Evolutionary conservation across 2,797 vertebrate species (phyloP).

Genomic region (Mergus octosetaceus): DNA sequence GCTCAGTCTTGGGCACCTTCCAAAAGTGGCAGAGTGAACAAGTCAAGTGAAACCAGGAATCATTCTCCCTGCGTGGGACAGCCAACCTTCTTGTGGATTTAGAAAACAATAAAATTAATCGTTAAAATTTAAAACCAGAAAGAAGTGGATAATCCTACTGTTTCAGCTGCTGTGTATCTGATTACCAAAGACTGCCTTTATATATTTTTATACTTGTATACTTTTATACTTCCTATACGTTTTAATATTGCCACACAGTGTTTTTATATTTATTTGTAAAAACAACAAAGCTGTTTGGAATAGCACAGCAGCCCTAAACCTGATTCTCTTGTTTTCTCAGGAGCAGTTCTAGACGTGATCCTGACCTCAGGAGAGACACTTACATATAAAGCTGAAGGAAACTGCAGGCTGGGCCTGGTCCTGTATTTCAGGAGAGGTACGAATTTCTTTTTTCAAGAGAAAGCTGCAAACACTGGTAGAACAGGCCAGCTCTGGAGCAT

Average conservation of each 20-base stretch:
- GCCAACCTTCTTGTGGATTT: neutral
- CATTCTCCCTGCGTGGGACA: neutral
- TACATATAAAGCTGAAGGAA: neutral
- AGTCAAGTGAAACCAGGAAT: neutral
- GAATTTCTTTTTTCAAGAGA: neutral
- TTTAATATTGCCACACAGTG: neutral
- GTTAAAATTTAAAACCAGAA: constrained; percentile 4
- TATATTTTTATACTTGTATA: neutral
- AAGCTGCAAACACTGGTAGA: neutral
- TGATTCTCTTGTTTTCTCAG: neutral
- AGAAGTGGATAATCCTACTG: neutral
- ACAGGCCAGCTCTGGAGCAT: neutral
- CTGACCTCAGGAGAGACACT: neutral
- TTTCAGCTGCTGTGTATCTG: neutral
- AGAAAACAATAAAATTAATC: constrained; percentile 9
- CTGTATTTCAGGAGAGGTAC: neutral
- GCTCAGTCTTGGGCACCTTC: neutral
- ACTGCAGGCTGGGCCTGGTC: neutral
- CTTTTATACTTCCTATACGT: neutral
- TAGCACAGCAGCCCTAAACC: neutral
- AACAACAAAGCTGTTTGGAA: neutral
- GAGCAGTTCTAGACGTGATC: neutral
- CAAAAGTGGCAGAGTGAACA: neutral
- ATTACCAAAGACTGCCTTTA: neutral
- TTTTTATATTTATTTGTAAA: neutral